Conservation (phyloP, 2,888 invertebrate genomes). For the Neocrepidodera transversa region DNA sequence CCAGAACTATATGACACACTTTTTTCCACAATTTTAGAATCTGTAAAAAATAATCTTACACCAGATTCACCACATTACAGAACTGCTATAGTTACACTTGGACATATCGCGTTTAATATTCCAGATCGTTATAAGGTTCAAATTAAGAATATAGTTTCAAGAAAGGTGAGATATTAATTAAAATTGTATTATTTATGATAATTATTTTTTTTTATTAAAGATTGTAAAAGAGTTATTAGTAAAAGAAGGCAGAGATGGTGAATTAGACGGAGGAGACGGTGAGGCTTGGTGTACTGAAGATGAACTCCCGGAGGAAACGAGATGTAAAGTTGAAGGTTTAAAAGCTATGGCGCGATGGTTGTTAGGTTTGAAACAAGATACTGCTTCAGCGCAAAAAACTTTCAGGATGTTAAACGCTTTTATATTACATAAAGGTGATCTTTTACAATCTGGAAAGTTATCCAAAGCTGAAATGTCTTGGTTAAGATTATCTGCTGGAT, state of each 20-base stretch:
- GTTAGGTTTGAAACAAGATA: constrained; percentile 86
- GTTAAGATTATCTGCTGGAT: constrained; percentile 89
- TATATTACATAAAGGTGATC: constrained; percentile 82
- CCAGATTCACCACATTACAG: constrained; percentile 83
- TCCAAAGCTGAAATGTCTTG: constrained; percentile 92
- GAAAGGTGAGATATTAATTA: constrained; percentile 67
- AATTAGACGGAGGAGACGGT: constrained; percentile 51
- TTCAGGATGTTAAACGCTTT: constrained; percentile 94
- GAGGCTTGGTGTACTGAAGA: constrained; percentile 83
- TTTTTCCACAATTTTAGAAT: constrained; percentile 84
- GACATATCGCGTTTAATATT: constrained; percentile 92
- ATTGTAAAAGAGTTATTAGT: constrained; percentile 95
- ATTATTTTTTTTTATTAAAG: constrained; percentile 54
- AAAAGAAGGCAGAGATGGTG: constrained; percentile 70
- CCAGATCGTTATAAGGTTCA: constrained; percentile 88
- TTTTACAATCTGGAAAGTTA: constrained; percentile 72
- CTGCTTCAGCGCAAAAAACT: constrained; percentile 89
- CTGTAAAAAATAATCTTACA: constrained; percentile 75
- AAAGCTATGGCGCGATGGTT: constrained; percentile 98
- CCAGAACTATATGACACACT: constrained; percentile 74
- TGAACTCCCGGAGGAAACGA: constrained; percentile 87
- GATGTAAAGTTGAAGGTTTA: constrained; percentile 91
- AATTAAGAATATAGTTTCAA: constrained; percentile 93
- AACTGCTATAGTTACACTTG: constrained; percentile 92
- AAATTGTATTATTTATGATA: not conserved